Percentiles rank a stretch among this genome's conserved stretches.
These are phyloP conservation scores for Cacoxenus indagator DNA, from an alignment of 2,888 invertebrate genomes.

Conservation along the genomic window DNA sequence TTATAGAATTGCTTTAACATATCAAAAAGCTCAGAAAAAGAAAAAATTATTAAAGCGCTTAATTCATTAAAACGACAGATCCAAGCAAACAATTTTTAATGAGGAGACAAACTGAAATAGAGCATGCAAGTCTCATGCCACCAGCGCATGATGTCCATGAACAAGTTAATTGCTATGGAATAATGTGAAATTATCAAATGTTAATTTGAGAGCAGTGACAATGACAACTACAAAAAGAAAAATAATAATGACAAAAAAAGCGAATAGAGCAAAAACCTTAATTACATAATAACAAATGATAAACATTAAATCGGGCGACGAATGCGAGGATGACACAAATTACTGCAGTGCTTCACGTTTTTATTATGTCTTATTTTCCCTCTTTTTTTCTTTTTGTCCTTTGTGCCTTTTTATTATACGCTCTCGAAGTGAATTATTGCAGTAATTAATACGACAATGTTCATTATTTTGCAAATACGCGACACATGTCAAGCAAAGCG, in stretches of 20 bases:
- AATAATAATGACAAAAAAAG: constrained; percentile 27
- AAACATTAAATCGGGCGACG: constrained; percentile 54
- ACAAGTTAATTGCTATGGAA: constrained; percentile 49
- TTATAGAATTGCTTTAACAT: too few species aligned
- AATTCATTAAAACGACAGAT: too few species aligned
- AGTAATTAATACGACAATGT: constrained; percentile 57
- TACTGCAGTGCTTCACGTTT: constrained; percentile 33
- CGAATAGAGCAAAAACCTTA: constrained; percentile 37
- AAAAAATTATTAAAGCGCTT: too few species aligned
- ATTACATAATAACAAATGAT: constrained; percentile 63
- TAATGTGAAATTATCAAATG: constrained; percentile 50
- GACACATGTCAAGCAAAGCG: background rate
- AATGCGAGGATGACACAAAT: constrained; percentile 42
- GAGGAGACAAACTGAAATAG: background rate
- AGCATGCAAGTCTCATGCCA: background rate
- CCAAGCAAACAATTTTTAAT: too few species aligned
- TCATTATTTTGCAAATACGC: constrained; percentile 48
- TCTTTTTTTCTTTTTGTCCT: background rate
- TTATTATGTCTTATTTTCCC: background rate
- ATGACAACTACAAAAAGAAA: constrained; percentile 47
- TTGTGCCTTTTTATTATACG: background rate
- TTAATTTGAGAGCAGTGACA: constrained; percentile 49
- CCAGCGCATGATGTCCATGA: constrained; percentile 12
- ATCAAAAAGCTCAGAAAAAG: too few species aligned
- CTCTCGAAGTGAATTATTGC: constrained; percentile 48